These are phyloP conservation scores for Numenius arquata DNA, from an alignment of 2,113 vertebrate genomes.

Conservation along the genomic window DNA sequence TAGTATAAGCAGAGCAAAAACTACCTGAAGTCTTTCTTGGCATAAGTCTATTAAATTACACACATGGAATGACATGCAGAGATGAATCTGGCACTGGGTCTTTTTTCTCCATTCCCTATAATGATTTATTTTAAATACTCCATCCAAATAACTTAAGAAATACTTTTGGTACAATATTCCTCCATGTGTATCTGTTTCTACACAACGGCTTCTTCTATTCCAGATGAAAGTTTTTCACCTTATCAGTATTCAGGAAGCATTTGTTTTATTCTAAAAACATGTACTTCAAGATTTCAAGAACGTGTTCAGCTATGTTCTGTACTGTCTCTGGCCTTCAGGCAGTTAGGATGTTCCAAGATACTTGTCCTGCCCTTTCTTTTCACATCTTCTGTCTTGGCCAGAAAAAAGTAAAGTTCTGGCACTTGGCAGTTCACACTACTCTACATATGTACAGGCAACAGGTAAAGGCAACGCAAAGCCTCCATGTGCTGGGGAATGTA, in stretches of 20 bases:
- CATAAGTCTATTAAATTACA: not conserved
- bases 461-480: not conserved
- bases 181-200: not conserved
- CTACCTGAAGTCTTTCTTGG: not conserved
- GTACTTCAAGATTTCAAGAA: not conserved
- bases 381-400: not conserved
- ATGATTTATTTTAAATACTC: not conserved
- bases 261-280: not conserved
- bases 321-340: not conserved
- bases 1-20: not conserved
- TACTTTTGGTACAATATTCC: not conserved
- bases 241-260: not conserved
- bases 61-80: not conserved
- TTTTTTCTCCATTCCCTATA: not conserved
- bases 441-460: not conserved
- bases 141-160: not conserved
- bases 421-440: not conserved
- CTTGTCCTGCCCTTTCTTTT: not conserved
- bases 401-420: not conserved
- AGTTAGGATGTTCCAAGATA: not conserved
- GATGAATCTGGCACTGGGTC: not conserved
- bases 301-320: not conserved
- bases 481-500: not conserved
- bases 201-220: not conserved
- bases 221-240: not conserved